Evolutionary conservation across 2,888 invertebrate genomes (phyloP).

Genomic region (Orthosia gothica): DNA sequence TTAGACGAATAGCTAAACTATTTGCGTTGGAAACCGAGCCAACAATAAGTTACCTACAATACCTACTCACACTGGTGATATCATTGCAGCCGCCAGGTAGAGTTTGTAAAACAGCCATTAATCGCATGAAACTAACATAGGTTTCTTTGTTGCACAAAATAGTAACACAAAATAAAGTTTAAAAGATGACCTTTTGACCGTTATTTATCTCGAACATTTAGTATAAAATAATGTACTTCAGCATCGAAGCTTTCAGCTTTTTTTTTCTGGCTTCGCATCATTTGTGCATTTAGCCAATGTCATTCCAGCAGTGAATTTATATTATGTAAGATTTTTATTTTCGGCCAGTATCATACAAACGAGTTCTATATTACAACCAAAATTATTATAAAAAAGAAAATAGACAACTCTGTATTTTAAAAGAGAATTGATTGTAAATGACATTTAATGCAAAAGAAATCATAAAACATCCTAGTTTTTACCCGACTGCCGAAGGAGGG

Average conservation of each 20-base stretch:
- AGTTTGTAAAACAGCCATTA: slow-evolving; percentile 17
- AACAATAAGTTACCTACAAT: slow-evolving; percentile 65
- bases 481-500: too few species aligned
- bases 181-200: background rate
- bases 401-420: background rate
- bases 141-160: slow-evolving; percentile 14
- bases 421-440: background rate
- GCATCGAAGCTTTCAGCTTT: background rate
- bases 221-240: slow-evolving; percentile 3
- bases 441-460: background rate
- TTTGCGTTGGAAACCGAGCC: slow-evolving; percentile 75
- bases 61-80: slow-evolving; percentile 46
- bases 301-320: background rate
- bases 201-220: background rate
- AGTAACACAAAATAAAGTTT: slow-evolving; percentile 7
- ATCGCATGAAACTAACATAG: slow-evolving; percentile 3
- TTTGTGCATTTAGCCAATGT: slow-evolving; percentile 4
- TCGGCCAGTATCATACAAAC: background rate
- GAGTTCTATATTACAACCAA: background rate
- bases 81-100: slow-evolving; percentile 52
- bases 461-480: too few species aligned
- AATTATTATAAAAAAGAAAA: background rate
- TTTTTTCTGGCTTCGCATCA: background rate
- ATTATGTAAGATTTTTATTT: slow-evolving; percentile 1
- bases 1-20: slow-evolving; percentile 74